Evolutionary conservation across 2,797 vertebrate genomes (phyloP).

Genomic region (Oreonectes daqikongensis): DNA sequence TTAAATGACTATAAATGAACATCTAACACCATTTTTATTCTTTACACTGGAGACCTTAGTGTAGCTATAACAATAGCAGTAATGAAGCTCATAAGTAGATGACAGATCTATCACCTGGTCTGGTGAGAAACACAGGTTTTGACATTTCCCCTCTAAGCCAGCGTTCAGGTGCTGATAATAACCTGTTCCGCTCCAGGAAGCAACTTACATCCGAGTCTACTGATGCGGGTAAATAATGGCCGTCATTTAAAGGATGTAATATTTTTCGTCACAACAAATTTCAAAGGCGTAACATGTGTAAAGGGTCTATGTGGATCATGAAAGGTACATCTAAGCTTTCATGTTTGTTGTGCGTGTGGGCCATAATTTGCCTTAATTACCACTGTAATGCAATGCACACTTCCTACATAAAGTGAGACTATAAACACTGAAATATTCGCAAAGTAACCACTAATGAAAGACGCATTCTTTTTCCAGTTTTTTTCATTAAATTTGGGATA

Average conservation of each 20-base stretch:
- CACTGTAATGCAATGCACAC: conserved; percentile 39
- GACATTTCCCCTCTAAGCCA: conserved; percentile 29
- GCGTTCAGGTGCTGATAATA: conserved; percentile 54
- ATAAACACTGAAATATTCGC: conserved; percentile 26
- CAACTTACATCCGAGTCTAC: conserved; percentile 64
- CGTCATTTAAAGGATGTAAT: conserved; percentile 71
- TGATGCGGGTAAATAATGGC: conserved; percentile 74
- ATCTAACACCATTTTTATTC: not conserved
- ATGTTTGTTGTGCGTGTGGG: conserved; percentile 56
- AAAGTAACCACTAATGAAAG: conserved; percentile 29
- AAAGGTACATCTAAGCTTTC: conserved; percentile 56
- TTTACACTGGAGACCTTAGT: too few species aligned
- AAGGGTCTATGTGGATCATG: conserved; percentile 52
- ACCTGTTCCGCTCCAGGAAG: conserved; percentile 70
- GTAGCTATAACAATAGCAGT: too few species aligned
- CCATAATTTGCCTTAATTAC: conserved; percentile 55
- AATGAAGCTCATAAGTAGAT: not conserved
- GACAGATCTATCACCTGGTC: not conserved
- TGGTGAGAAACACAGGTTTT: conserved; percentile 16
- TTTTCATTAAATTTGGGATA: not conserved
- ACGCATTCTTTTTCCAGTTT: conserved; percentile 20
- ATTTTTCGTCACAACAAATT: conserved; percentile 60
- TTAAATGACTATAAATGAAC: too few species aligned
- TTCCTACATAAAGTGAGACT: conserved; percentile 49
- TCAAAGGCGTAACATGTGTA: conserved; percentile 58